Percentiles rank a stretch among this genome's conserved stretches.
phyloP scores from a whole-genome alignment of 2,113 vertebrate species.

The Picathartes gymnocephalus region DNA sequence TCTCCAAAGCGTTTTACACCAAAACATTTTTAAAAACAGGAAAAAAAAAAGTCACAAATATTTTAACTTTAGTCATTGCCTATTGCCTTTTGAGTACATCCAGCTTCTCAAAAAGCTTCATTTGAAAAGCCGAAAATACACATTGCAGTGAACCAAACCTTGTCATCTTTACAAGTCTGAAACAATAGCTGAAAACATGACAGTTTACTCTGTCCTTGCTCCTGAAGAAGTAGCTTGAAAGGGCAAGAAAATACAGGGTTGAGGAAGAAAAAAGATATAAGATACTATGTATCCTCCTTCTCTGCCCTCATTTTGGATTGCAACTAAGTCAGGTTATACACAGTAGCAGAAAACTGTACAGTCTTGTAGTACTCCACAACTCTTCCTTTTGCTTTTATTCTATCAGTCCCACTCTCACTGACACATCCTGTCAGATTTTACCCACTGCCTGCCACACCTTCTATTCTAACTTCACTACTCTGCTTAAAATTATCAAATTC shows the following conservation, averaged over 20 bases:
- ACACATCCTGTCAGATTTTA: neutral
- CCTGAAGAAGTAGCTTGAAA: neutral
- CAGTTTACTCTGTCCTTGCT: neutral
- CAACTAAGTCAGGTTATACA: neutral
- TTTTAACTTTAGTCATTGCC: neutral
- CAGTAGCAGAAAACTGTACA: neutral
- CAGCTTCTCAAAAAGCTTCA: neutral
- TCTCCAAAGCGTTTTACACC: neutral
- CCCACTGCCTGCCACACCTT: neutral
- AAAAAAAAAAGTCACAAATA: neutral
- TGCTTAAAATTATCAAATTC: neutral
- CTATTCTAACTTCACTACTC: neutral
- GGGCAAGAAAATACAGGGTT: neutral
- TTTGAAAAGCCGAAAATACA: neutral
- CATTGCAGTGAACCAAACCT: neutral
- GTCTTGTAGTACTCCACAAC: neutral
- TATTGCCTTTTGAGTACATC: neutral
- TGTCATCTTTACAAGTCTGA: neutral
- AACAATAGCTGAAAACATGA: neutral
- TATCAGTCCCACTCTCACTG: neutral
- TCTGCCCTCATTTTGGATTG: neutral
- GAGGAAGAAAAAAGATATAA: neutral
- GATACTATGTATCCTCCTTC: neutral
- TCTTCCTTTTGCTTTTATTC: neutral
- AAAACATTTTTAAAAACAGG: neutral